These are phyloP conservation scores for Rhynchopsitta pachyrhyncha DNA, from an alignment of 2,113 vertebrate genomes.

Conservation along the genomic window DNA sequence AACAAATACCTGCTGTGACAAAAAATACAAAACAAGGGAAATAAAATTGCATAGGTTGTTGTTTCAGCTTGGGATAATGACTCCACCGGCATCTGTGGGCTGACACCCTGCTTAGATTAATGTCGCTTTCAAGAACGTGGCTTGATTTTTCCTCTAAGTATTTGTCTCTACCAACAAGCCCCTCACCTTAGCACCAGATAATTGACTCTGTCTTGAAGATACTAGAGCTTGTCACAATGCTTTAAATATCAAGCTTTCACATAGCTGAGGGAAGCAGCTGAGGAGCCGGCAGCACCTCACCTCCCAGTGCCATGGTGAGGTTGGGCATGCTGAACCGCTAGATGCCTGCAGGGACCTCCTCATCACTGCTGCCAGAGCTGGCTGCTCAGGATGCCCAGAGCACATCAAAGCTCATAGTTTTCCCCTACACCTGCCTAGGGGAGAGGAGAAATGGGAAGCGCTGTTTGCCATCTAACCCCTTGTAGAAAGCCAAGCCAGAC, in stretches of 20 bases:
- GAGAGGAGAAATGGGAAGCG: neutral
- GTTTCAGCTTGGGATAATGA: slow-evolving; percentile 30
- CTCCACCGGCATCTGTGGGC: neutral
- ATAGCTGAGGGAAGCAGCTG: neutral
- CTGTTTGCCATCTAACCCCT: neutral
- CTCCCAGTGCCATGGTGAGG: fast-evolving
- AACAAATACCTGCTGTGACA: neutral
- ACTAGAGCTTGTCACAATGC: neutral
- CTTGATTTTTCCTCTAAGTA: slow-evolving; percentile 44
- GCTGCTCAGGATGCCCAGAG: neutral
- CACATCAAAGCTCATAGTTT: neutral
- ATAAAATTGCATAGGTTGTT: slow-evolving; percentile 30
- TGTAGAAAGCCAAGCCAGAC: neutral
- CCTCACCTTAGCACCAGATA: slow-evolving; percentile 18
- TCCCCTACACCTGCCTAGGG: neutral
- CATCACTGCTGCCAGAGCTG: neutral
- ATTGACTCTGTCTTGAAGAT: slow-evolving; percentile 19
- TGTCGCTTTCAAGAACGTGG: neutral
- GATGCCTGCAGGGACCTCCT: neutral
- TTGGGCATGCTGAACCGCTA: neutral
- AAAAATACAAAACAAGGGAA: neutral
- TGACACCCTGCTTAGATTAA: slow-evolving; percentile 32
- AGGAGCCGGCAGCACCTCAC: fast-evolving
- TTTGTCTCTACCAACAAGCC: slow-evolving; percentile 40
- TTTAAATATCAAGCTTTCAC: neutral